phyloP scores from a whole-genome alignment of 2,888 invertebrate species.

The Apotomis turbidana region DNA sequence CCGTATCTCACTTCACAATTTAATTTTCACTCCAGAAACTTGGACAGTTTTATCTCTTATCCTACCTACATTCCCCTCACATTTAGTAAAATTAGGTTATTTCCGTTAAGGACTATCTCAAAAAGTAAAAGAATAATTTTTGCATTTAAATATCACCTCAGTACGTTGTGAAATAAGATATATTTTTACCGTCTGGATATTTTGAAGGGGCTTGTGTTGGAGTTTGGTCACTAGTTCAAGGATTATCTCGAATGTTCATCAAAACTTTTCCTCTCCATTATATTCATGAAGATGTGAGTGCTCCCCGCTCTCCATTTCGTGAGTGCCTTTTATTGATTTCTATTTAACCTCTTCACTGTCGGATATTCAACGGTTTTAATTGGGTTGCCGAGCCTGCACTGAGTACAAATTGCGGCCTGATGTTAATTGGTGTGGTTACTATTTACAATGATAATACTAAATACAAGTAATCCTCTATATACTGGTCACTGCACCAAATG shows the following conservation, averaged over 20 bases:
- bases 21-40: conserved; percentile 36
- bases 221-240: conserved; percentile 9
- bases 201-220: neutral
- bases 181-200: neutral
- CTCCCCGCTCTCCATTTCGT: neutral
- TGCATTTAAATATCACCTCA: neutral
- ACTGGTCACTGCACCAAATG: no score
- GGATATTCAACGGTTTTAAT: neutral
- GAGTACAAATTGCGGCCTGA: no score
- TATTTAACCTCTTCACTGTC: neutral
- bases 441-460: no score
- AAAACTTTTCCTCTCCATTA: conserved; percentile 16
- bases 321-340: neutral
- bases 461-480: no score
- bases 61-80: neutral
- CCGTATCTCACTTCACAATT: conserved; percentile 38
- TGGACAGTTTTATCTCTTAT: conserved; percentile 35
- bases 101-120: conserved; percentile 6
- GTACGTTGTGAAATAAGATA: neutral
- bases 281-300: neutral
- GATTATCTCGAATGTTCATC: conserved; percentile 25
- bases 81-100: conserved; percentile 13
- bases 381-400: no score
- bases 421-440: no score
- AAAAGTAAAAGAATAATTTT: neutral